These are phyloP conservation scores for Petrolisthes cinctipes DNA, from an alignment of 2,888 invertebrate species.

Conservation along the genomic window DNA sequence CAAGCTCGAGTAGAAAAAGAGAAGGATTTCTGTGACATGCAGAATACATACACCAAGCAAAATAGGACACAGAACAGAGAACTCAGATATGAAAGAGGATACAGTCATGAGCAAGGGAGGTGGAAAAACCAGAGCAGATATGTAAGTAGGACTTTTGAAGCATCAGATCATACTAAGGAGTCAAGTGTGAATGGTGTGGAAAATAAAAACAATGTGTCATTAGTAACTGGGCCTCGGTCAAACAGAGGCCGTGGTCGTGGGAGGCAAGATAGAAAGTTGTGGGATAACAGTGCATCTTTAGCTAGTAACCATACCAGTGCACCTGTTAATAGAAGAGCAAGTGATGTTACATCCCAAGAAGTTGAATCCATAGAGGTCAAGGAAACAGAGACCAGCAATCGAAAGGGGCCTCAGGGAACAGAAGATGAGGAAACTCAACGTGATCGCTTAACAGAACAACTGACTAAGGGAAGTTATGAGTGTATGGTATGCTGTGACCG, in stretches of 20 bases:
- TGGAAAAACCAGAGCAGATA: neutral
- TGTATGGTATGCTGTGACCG: slow-evolving; percentile 95
- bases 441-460: slow-evolving; percentile 85
- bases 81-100: slow-evolving; percentile 8
- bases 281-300: slow-evolving; percentile 20
- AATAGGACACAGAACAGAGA: slow-evolving; percentile 7
- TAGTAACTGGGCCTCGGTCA: neutral
- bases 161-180: slow-evolving; percentile 19
- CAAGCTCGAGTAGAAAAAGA: slow-evolving; percentile 38
- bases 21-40: slow-evolving; percentile 26
- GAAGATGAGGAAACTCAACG: slow-evolving; percentile 79
- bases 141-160: slow-evolving; percentile 9
- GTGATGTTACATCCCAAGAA: neutral
- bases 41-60: slow-evolving; percentile 11
- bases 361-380: no score
- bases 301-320: neutral
- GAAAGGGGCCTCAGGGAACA: neutral
- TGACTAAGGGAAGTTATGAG: slow-evolving; percentile 85
- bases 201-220: neutral
- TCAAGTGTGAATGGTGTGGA: neutral
- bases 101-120: slow-evolving; percentile 19
- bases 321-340: neutral
- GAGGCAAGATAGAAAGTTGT: slow-evolving; percentile 37
- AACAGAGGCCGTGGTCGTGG: slow-evolving; percentile 31
- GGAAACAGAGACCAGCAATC: neutral